Base-by-base conservation (phyloP, 1,140 invertebrate species). In the Papilio aristodemus region DNA sequence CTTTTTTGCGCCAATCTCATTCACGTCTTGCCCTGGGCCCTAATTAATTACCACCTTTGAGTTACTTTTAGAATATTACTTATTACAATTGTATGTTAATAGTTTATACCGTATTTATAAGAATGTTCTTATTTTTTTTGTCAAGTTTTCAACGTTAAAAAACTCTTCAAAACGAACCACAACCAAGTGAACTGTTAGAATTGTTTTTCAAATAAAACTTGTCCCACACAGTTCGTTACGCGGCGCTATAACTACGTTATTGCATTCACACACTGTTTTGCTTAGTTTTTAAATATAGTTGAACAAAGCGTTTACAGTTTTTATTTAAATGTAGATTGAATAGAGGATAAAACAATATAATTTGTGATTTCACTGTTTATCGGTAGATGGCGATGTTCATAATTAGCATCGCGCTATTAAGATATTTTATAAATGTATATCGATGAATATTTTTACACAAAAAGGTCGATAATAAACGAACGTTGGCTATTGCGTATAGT, bases 161-260 rank as follows among this genome's bases (percentile, higher is more conserved):
- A 54, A 22, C 46, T 54, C 22, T 10, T 4, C 19, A 54, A 54
- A 50, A 22, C 11, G 19, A 11, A 10, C 46, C 46, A 54, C 46
- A 54, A 54, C 46, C 46, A 54, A 54, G n/a, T 43, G 19, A 54
- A 54, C 46, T 22, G 46, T 22, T 54, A 54, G 72, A 69, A 71
- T 62, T 75, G 25, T 41, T 59, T 75, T 77, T 79, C 74, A 72
- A 79, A 79, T 79, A 79, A 79, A 79, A 79, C 71, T 79, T 79
- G 71, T 71, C 67, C 63, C 67, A 59, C 46, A 43, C 46, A 57
- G 36, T 43, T 62, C 64, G 50, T 67, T 73, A 39, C 39, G 50
- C 25, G 41, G 25, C 66, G 66, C 57, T 37, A 43, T 57, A 60
- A 62, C 60, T 41, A 57, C 43, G 60, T 57, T 57, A 59, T 68